A percentile compares a stretch with the other conserved stretches of the same genome.
These are phyloP conservation scores for Philereme vetulata DNA, from an alignment of 2,888 invertebrate species.

Conservation along the genomic window DNA sequence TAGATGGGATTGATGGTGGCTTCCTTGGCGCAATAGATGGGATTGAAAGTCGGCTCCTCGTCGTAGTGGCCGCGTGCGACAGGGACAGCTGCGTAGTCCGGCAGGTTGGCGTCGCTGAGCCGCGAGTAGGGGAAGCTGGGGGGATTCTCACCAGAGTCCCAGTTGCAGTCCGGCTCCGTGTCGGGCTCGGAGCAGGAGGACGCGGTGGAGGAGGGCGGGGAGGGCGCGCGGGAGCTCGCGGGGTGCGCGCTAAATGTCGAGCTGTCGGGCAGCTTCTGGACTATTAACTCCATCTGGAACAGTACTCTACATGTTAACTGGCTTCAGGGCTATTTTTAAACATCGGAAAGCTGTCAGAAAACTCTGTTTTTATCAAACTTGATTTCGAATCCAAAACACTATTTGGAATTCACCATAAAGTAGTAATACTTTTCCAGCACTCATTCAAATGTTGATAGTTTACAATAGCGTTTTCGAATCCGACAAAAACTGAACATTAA, in stretches of 20 bases:
- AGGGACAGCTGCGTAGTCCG: neutral
- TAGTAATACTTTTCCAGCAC: no score
- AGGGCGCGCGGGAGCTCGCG: slow-evolving; percentile 41
- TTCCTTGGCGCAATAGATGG: slow-evolving; percentile 1
- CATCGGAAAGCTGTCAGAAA: no score
- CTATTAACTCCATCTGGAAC: slow-evolving; percentile 85
- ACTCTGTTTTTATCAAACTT: no score
- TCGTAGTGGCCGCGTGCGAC: neutral
- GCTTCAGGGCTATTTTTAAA: no score
- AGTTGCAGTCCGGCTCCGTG: slow-evolving; percentile 81
- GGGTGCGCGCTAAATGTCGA: slow-evolving; percentile 58
- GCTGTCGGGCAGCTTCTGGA: slow-evolving; percentile 83
- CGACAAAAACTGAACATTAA: no score
- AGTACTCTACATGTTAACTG: neutral
- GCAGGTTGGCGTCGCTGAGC: slow-evolving; percentile 5
- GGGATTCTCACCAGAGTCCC: slow-evolving; percentile 89
- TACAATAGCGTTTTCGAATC: no score
- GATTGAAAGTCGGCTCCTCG: neutral
- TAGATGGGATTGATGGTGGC: slow-evolving; percentile 14
- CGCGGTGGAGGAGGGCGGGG: slow-evolving; percentile 53
- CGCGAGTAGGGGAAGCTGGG: slow-evolving; percentile 24
- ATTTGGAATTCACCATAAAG: no score
- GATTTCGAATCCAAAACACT: no score
- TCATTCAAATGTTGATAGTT: no score
- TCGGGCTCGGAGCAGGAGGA: slow-evolving; percentile 67